A percentile compares a stretch with the other conserved stretches of the same genome.
Conservation (phyloP, 2,888 invertebrate species). For the Macrophya alboannulata region DNA sequence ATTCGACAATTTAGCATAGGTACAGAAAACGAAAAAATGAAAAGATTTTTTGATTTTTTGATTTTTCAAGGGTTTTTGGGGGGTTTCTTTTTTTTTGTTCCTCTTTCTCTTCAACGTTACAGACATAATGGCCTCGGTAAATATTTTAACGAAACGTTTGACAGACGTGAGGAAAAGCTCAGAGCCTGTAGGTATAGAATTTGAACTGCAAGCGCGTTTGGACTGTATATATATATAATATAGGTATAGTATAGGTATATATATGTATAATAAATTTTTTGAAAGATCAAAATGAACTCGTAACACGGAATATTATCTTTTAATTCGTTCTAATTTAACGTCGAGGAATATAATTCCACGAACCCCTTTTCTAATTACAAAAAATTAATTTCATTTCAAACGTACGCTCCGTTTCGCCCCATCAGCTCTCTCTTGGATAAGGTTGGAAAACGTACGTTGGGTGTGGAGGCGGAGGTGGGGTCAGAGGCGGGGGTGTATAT, state of each 20-base stretch:
- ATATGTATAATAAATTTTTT: background rate
- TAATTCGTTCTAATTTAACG: conserved; percentile 50
- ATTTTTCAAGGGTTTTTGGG: too few relatives aligned
- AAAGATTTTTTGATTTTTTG: too few relatives aligned
- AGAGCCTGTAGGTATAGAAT: background rate
- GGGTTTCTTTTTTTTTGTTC: background rate
- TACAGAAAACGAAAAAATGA: too few relatives aligned
- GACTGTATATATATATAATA: too few relatives aligned
- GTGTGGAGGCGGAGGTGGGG: background rate
- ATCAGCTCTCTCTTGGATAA: conserved; percentile 37
- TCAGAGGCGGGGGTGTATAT: background rate
- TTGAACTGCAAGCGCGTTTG: too few relatives aligned
- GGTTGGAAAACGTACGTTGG: background rate
- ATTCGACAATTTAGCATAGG: background rate
- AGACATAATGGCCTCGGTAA: background rate
- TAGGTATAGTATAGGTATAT: background rate
- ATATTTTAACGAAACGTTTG: background rate
- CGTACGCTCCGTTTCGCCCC: conserved; percentile 51
- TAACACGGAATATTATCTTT: conserved; percentile 47
- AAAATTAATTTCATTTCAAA: conserved; percentile 55
- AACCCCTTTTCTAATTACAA: conserved; percentile 51
- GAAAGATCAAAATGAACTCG: conserved; percentile 43
- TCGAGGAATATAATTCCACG: conserved; percentile 31
- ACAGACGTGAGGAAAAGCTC: background rate
- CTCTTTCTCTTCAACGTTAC: background rate